A percentile compares a stretch with the other conserved stretches of the same genome.
Evolutionary conservation across 2,888 invertebrate genomes (phyloP).

Genomic region (Ectemnius lituratus): DNA sequence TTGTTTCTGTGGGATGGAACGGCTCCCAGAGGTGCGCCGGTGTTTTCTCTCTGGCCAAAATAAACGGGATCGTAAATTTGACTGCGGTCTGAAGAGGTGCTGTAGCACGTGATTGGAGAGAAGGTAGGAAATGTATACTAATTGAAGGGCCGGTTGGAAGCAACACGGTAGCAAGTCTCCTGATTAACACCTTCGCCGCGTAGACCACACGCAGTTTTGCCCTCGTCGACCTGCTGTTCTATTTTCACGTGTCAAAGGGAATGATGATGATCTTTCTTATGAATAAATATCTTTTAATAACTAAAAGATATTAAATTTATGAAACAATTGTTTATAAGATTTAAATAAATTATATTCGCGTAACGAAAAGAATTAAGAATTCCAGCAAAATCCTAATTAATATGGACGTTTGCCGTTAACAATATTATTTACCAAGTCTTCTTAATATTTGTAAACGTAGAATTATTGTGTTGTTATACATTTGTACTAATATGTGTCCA

Average conservation of each 20-base stretch:
- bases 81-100: slow-evolving; percentile 29
- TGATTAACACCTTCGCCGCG: slow-evolving; percentile 72
- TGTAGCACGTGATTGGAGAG: slow-evolving; percentile 45
- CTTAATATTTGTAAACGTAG: too few relatives aligned
- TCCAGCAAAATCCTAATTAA: too few relatives aligned
- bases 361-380: too few relatives aligned
- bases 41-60: slow-evolving; percentile 10
- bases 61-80: slow-evolving; percentile 36
- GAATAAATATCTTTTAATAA: slow-evolving; percentile 21
- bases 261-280: slow-evolving; percentile 1
- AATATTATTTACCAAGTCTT: too few relatives aligned
- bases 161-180: slow-evolving; percentile 71
- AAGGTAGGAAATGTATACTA: slow-evolving; percentile 71
- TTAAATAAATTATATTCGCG: too few relatives aligned
- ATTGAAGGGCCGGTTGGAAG: slow-evolving; percentile 74
- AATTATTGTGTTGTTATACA: too few relatives aligned
- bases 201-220: slow-evolving; percentile 68
- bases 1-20: background rate
- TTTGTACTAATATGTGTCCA: too few relatives aligned
- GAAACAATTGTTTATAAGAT: too few relatives aligned
- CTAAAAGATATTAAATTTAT: background rate
- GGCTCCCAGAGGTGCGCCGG: too few relatives aligned
- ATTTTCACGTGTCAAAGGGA: slow-evolving; percentile 39
- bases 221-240: slow-evolving; percentile 36
- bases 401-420: too few relatives aligned